Base-by-base conservation (phyloP, 2,113 vertebrate genomes). In the Atlantisia rogersi region DNA sequence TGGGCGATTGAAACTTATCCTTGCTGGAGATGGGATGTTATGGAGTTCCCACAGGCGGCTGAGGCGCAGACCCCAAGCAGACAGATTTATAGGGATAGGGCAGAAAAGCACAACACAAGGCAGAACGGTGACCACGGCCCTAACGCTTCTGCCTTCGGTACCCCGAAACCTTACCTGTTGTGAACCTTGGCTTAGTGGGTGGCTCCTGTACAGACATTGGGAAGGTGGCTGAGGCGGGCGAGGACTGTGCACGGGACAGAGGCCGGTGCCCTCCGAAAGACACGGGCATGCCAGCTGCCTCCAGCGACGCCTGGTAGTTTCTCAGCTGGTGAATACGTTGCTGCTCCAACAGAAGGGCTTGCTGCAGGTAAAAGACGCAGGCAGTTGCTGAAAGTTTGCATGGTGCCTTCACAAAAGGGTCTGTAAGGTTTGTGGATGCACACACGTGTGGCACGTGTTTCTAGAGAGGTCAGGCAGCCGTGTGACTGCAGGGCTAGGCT, bases 271-370 rank as follows among this genome's bases (percentile, higher is more conserved):
- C 97, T 4, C 98, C 97, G 0, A 99, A 98, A 58, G 97, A 99
- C 75, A 99, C 98, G 0, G 99, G 98, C 88, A 99, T 97, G 31
- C 99, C 99, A 0, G 99, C 99, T 0, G 99, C 99, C 97, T 99
- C 99, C 98, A 99, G 98, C 1, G 99, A 99, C 0, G 99, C 99
- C 95, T 99, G 99, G 97, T 99, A 99, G 97, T 98, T 99, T 96
- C 99, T 99, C 97, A 99, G 97, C 98, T 99, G 99, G 96, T 99
- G 99, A 86, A 99, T 99, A 50, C 99, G 98, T 95, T 99, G 99
- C 97, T 99, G 99, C 95, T 99, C 99, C 95, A 99, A 97, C 31
- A 99, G 97, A 55, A 99, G 97, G 26, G 99, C 99, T 98, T 99
- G 99, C 99, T 99, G 98, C 46, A 83, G 77, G 63, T 44, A 56